Conservation (phyloP, 1,140 invertebrate genomes). For the Drosophila eugracilis region DNA sequence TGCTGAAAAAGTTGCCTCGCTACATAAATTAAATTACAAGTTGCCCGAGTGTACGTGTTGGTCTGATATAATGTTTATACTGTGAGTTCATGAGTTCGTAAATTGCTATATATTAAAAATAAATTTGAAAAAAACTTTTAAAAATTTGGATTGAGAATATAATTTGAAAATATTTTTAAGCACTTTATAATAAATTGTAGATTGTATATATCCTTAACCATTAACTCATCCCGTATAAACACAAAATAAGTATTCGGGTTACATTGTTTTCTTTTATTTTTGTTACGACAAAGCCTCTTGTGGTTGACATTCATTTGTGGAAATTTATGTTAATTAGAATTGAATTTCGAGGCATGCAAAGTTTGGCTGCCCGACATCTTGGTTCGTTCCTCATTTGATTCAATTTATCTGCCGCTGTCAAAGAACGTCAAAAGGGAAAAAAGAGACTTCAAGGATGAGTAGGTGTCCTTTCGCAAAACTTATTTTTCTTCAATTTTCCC, state of each 20-base stretch:
- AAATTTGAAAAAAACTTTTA: background rate
- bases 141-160: too few relatives aligned
- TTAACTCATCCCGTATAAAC: background rate
- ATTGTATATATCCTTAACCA: too few relatives aligned
- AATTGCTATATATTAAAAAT: background rate
- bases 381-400: constrained; percentile 70
- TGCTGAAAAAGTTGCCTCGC: constrained; percentile 75
- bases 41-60: constrained; percentile 42
- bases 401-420: constrained; percentile 76
- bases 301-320: constrained; percentile 81
- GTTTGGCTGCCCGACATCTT: constrained; percentile 42
- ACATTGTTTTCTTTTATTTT: constrained; percentile 10
- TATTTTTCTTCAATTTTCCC: constrained; percentile 52
- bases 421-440: constrained; percentile 22
- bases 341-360: constrained; percentile 81
- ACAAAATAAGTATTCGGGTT: constrained; percentile 4
- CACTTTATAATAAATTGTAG: too few relatives aligned
- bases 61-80: constrained; percentile 8
- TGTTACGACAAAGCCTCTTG: constrained; percentile 41
- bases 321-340: constrained; percentile 84
- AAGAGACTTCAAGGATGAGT: constrained; percentile 15
- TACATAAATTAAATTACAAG: constrained; percentile 79
- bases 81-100: background rate
- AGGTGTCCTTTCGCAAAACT: constrained; percentile 44
- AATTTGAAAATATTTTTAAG: too few relatives aligned